Evolutionary conservation across 2,888 invertebrate genomes (phyloP), one percentile per base, ranked within the genome.

Genomic region (Meteorus cinctellus): DNA sequence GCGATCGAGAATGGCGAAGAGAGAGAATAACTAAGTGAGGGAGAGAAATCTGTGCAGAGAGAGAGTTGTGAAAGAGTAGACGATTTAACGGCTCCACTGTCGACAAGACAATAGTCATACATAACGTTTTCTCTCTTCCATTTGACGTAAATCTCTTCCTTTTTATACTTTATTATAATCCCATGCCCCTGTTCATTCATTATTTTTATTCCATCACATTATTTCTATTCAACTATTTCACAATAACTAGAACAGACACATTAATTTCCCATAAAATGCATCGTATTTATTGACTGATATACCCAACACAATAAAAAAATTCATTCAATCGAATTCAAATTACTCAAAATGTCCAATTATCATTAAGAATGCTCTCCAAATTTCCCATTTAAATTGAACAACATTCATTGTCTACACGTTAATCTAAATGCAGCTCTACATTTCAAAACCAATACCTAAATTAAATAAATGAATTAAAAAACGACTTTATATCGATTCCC

Each of bases 51-150:
- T 70, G 72, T 71, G 29, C 71, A 60, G 48, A n/a, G 41, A 67
- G 60, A 62, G 19, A 55, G 55, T n/a, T 55, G 19, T 8, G n/a
- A 19, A 19, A 55, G 19, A 55, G 55, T 55, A 55, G 55, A 55
- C 19, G 88, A 87, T 87, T 87, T 87, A 87, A 84, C 86, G 85
- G 88, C 19, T 55, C n/a, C 86, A 82, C 84, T 83, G 85, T 85
- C 88, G 88, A 88, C 88, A 88, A 88, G 88, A 88, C 88, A 88
- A 88, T 88, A 86, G 88, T 34, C 65, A 19, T 55, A 55, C n/a
- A 19, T 19, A 55, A 55, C 8, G 55, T 19, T 55, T 55, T 55
- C 55, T 55, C 55, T 55, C 19, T 19, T 55, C 19, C 19, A 55
- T 55, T 19, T 55, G 19, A 55, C 55, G 55, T 55, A 55, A 55